Percentiles rank a stretch among this genome's conserved stretches.
These are phyloP conservation scores for Myotis myotis DNA, from an alignment of 2,797 vertebrate genomes.

Conservation along the genomic window DNA sequence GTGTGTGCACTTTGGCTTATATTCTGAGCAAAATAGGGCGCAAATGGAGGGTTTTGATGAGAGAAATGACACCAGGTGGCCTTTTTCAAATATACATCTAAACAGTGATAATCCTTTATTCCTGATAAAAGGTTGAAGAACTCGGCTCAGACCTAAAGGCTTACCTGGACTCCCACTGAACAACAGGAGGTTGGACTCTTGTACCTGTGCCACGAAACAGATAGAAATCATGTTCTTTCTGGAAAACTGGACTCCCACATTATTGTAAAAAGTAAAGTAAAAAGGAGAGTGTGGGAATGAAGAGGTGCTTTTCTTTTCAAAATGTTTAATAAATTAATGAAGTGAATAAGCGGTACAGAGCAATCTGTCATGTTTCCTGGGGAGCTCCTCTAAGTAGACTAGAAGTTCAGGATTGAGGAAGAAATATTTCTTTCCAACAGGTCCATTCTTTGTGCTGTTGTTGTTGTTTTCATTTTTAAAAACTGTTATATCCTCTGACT, in stretches of 20 bases:
- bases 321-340: background rate
- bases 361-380: background rate
- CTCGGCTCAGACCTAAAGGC: background rate
- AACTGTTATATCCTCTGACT: too few relatives aligned
- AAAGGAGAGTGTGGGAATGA: too few relatives aligned
- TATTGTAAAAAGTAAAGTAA: background rate
- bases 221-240: background rate
- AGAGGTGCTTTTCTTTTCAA: background rate
- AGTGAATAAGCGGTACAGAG: background rate
- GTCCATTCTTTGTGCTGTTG: background rate
- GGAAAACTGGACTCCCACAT: background rate
- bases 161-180: background rate
- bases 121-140: background rate
- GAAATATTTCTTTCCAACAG: background rate
- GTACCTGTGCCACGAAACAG: fast-evolving
- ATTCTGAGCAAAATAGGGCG: background rate
- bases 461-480: too few relatives aligned
- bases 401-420: background rate
- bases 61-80: background rate
- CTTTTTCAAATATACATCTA: background rate
- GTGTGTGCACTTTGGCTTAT: background rate
- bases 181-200: background rate
- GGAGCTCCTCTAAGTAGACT: background rate
- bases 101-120: background rate
- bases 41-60: background rate